Percentiles rank a stretch among this genome's conserved stretches.
These are phyloP conservation scores for Sparidentex hasta DNA, from an alignment of 2,797 vertebrate species.

Conservation along the genomic window DNA sequence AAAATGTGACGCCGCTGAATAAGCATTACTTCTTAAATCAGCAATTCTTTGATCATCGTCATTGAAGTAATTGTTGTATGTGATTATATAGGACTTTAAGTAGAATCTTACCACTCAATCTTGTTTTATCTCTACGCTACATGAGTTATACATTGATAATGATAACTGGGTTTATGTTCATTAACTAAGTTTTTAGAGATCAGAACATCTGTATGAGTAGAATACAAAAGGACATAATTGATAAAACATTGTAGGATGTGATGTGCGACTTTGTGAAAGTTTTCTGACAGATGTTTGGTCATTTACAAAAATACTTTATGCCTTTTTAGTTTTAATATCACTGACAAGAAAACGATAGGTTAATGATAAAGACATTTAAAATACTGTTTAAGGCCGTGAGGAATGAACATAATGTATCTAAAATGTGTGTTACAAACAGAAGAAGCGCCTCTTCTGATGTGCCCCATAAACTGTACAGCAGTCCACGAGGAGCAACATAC, in stretches of 20 bases:
- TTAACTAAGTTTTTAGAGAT: too few species aligned
- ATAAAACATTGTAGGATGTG: too few species aligned
- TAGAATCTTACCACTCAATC: background rate
- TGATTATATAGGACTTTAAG: background rate
- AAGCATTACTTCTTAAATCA: background rate
- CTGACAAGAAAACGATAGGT: background rate
- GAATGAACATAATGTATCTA: background rate
- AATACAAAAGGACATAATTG: too few species aligned
- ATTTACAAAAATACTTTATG: too few species aligned
- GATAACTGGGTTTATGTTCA: background rate
- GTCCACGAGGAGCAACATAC: too few species aligned
- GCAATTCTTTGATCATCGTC: background rate
- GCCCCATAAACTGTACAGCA: too few species aligned
- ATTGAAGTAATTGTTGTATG: accelerated
- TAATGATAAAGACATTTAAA: background rate
- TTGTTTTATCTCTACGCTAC: background rate
- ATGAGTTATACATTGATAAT: background rate
- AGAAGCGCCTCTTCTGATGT: too few species aligned
- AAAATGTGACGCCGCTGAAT: background rate
- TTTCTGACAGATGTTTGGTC: too few species aligned
- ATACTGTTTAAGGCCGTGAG: background rate
- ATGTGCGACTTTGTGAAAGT: too few species aligned
- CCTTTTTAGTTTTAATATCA: background rate
- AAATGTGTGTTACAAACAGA: background rate
- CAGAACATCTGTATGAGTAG: too few species aligned